phyloP scores from a whole-genome alignment of 2,888 invertebrate species.

The Ischnura elegans region DNA sequence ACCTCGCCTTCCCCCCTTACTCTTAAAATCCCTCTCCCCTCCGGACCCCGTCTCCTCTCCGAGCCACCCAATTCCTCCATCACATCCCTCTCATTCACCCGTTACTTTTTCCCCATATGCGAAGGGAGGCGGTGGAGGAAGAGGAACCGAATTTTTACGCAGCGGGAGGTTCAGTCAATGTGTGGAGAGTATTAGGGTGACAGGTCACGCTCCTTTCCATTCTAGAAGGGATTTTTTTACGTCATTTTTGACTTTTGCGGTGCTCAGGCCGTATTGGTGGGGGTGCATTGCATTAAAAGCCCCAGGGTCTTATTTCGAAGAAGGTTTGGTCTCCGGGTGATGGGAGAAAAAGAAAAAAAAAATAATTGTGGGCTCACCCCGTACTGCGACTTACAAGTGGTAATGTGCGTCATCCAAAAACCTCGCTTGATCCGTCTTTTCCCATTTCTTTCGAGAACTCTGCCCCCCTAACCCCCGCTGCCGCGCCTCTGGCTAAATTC shows the following conservation, averaged over 20 bases:
- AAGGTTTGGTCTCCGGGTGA: not conserved
- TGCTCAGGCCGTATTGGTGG: not conserved
- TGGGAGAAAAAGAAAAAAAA: not conserved
- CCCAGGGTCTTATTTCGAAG: not conserved
- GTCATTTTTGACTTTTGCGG: not conserved
- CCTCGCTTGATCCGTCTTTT: constrained; percentile 58
- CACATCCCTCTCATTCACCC: not conserved
- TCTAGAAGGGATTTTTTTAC: not conserved
- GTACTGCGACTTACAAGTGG: constrained; percentile 36
- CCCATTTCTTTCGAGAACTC: not conserved
- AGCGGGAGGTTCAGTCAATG: constrained; percentile 21
- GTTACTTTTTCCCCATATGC: not conserved
- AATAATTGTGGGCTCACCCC: not conserved
- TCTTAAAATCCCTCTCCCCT: not conserved
- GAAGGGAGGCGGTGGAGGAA: not conserved
- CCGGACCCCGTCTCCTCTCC: not conserved
- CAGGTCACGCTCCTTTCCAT: not conserved
- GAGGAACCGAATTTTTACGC: constrained; percentile 42
- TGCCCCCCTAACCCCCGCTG: not conserved
- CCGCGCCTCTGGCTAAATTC: constrained; percentile 26
- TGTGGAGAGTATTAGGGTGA: not conserved
- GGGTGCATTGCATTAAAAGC: not conserved
- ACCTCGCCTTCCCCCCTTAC: not conserved
- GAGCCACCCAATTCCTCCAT: constrained; percentile 10
- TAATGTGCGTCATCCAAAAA: constrained; percentile 57